Evolutionary conservation across 2,888 invertebrate species (phyloP).

Genomic region (Andrena minutula): DNA sequence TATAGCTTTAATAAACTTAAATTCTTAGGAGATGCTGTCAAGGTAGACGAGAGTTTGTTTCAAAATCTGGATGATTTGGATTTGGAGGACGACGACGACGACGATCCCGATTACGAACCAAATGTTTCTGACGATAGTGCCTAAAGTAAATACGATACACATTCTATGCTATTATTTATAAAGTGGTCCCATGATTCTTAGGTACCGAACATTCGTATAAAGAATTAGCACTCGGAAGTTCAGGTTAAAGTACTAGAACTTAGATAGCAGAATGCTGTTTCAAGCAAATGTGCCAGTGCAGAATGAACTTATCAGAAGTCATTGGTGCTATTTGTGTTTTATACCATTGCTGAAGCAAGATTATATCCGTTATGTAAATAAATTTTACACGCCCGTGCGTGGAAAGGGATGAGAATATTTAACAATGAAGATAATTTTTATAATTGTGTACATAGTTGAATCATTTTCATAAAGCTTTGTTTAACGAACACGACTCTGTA

Average conservation of each 20-base stretch:
- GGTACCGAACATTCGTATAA: conserved; percentile 40
- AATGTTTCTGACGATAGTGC: conserved; percentile 80
- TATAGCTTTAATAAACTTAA: conserved; percentile 9
- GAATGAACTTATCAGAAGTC: conserved; percentile 40
- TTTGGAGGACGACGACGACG: conserved; percentile 89
- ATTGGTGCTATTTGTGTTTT: conserved; percentile 44
- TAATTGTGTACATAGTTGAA: conserved; percentile 68
- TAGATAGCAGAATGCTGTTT: conserved; percentile 21
- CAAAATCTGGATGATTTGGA: conserved; percentile 95
- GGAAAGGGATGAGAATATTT: conserved; percentile 40
- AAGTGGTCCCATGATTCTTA: conserved; percentile 28
- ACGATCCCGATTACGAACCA: conserved; percentile 88
- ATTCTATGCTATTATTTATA: conserved; percentile 25
- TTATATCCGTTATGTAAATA: conserved; percentile 28
- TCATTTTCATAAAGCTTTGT: conserved; percentile 79
- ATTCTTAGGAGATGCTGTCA: conserved; percentile 90
- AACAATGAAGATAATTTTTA: conserved; percentile 65
- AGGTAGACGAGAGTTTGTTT: conserved; percentile 97
- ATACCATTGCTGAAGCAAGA: conserved; percentile 10
- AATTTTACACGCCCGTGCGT: conserved; percentile 18
- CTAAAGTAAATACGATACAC: conserved; percentile 65
- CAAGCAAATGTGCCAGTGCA: conserved; percentile 14
- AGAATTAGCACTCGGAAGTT: conserved; percentile 38
- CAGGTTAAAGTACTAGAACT: conserved; percentile 37
- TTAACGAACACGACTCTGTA: conserved; percentile 67